A percentile compares a stretch with the other conserved stretches of the same genome.
phyloP scores from a whole-genome alignment of 2,888 invertebrate genomes.

The Pollenia labialis region DNA sequence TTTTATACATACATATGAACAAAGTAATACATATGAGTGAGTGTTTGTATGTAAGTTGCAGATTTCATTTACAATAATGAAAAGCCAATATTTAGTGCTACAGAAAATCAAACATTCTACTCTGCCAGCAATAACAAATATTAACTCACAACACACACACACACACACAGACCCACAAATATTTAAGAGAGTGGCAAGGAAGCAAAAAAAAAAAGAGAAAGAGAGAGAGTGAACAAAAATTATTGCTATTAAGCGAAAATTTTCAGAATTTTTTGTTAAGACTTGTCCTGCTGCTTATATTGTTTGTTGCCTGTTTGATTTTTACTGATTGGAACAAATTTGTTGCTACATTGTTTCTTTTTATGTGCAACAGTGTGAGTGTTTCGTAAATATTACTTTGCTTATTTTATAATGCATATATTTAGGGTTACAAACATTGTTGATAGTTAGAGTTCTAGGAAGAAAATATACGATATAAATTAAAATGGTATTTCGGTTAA shows the following conservation, averaged over 20 bases:
- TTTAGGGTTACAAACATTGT: constrained; percentile 9
- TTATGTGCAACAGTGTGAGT: not conserved
- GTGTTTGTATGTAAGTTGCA: constrained; percentile 41
- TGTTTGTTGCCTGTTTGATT: constrained; percentile 50
- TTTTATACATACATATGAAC: not conserved
- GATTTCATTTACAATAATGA: constrained; percentile 75
- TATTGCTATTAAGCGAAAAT: constrained; percentile 40
- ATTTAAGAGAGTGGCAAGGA: not conserved
- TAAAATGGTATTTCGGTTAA: not conserved
- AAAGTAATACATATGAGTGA: not conserved
- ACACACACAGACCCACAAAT: not conserved
- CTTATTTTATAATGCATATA: constrained; percentile 26
- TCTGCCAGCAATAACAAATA: constrained; percentile 33
- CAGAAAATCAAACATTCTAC: constrained; percentile 70
- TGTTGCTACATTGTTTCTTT: constrained; percentile 11
- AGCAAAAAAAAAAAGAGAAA: not conserved
- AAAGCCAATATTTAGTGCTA: constrained; percentile 75
- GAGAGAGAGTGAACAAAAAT: not conserved
- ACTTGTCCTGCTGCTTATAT: not conserved
- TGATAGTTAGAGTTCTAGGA: too few relatives aligned
- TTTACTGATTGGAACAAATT: constrained; percentile 61
- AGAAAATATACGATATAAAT: too few relatives aligned
- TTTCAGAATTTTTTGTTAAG: constrained; percentile 18
- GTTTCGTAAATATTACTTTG: constrained; percentile 26
- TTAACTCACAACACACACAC: constrained; percentile 9